A percentile compares a stretch with the other conserved stretches of the same genome.
Evolutionary conservation across 2,113 vertebrate species (phyloP).

Genomic region (Cercocebus atys): DNA sequence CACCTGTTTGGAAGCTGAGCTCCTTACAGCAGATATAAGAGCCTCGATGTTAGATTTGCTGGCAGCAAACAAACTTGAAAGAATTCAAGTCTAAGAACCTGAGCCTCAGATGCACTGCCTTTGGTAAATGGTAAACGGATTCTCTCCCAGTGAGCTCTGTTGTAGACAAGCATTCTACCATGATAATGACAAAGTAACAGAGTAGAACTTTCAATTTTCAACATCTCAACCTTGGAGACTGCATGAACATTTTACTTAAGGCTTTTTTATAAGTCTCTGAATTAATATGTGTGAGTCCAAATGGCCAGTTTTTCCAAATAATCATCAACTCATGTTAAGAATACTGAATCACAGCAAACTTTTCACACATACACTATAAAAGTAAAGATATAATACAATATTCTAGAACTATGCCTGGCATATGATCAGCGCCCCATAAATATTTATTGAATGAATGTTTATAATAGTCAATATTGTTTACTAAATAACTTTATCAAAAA

Average conservation of each 20-base stretch:
- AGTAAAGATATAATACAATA: not conserved
- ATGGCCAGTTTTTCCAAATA: conserved; percentile 57
- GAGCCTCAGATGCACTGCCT: conserved; percentile 73
- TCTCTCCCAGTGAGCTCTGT: conserved; percentile 78
- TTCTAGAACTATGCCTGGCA: conserved; percentile 5
- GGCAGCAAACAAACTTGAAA: conserved; percentile 67
- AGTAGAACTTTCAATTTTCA: conserved; percentile 77
- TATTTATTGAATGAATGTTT: conserved; percentile 20
- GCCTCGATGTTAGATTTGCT: conserved; percentile 61
- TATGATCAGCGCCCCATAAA: not conserved
- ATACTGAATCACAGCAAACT: conserved; percentile 50
- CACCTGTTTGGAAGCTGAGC: not conserved
- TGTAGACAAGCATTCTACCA: conserved; percentile 77
- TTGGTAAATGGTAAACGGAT: conserved; percentile 76
- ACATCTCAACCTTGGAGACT: conserved; percentile 62
- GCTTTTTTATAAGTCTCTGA: conserved; percentile 54
- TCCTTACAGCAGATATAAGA: not conserved
- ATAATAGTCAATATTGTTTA: not conserved
- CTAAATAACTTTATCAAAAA: not conserved
- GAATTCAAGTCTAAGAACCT: conserved; percentile 72
- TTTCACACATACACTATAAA: not conserved
- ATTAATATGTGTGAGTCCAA: not conserved
- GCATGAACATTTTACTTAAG: conserved; percentile 67
- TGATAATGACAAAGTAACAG: conserved; percentile 63
- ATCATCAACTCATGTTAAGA: conserved; percentile 35